Conservation (phyloP, 2,113 vertebrate species). For the Caranx ignobilis region DNA sequence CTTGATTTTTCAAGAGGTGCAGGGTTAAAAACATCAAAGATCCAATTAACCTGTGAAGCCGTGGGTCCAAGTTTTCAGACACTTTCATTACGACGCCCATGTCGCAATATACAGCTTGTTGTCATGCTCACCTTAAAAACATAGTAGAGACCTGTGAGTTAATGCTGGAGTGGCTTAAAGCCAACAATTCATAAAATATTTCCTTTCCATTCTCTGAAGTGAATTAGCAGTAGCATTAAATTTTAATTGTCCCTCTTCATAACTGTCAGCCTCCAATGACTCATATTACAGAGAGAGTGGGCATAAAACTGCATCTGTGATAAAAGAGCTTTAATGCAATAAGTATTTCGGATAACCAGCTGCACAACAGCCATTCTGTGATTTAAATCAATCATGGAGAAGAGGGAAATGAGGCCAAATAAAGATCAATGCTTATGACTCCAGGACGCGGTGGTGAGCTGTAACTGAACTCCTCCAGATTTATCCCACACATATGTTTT, state of each 20-base stretch:
- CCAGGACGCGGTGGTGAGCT: not conserved
- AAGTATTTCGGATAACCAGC: slow-evolving; percentile 18
- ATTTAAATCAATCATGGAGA: slow-evolving; percentile 28
- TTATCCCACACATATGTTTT: slow-evolving; percentile 12
- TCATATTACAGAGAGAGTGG: slow-evolving; percentile 22
- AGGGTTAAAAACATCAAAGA: slow-evolving; percentile 51
- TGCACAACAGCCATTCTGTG: not conserved
- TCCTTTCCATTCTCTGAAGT: slow-evolving; percentile 5
- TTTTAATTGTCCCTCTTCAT: slow-evolving; percentile 38
- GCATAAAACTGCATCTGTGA: slow-evolving; percentile 31
- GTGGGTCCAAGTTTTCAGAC: not conserved
- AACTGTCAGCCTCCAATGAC: slow-evolving; percentile 10
- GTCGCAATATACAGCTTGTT: not conserved
- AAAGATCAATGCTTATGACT: slow-evolving; percentile 6
- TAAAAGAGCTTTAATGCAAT: slow-evolving; percentile 30
- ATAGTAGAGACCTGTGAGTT: not conserved
- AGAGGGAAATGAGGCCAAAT: slow-evolving; percentile 1
- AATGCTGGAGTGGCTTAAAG: not conserved
- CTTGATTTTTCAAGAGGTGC: not conserved
- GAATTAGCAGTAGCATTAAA: slow-evolving; percentile 35
- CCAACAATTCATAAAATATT: slow-evolving; percentile 8
- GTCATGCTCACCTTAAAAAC: not conserved
- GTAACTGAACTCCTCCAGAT: not conserved
- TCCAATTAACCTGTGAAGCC: slow-evolving; percentile 47
- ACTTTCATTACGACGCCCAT: not conserved